Evolutionary conservation across 1,140 invertebrate species (phyloP).

Genomic region (Lepidurus arcticus): DNA sequence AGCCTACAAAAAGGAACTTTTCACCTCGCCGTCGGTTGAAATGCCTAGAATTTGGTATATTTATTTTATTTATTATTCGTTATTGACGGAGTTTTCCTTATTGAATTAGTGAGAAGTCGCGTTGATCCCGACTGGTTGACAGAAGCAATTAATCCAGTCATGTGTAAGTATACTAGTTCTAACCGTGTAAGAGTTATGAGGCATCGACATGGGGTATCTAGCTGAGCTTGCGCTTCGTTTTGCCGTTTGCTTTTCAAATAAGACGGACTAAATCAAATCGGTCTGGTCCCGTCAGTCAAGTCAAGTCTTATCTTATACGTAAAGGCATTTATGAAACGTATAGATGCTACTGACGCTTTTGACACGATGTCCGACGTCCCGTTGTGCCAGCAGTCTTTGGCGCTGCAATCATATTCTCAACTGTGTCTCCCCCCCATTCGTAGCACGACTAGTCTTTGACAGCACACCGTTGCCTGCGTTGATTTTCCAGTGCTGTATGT

Average conservation of each 20-base stretch:
- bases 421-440: not conserved
- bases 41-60: no score
- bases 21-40: not conserved
- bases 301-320: not conserved
- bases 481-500: not conserved
- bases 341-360: constrained; percentile 12
- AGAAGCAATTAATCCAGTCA: no score
- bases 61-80: no score
- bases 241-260: not conserved
- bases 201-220: no score
- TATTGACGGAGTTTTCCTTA: no score
- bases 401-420: not conserved
- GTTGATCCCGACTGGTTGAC: no score
- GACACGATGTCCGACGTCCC: constrained; percentile 6
- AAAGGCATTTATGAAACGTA: constrained; percentile 6
- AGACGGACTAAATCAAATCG: not conserved
- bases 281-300: not conserved
- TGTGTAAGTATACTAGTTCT: no score
- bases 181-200: no score
- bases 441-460: not conserved
- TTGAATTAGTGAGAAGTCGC: no score
- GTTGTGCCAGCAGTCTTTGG: not conserved
- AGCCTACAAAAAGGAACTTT: no score
- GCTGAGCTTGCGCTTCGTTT: not conserved
- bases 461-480: constrained; percentile 1